These are phyloP conservation scores for Pseudomyrmex gracilis DNA, from an alignment of 1,140 invertebrate genomes.

Conservation along the genomic window DNA sequence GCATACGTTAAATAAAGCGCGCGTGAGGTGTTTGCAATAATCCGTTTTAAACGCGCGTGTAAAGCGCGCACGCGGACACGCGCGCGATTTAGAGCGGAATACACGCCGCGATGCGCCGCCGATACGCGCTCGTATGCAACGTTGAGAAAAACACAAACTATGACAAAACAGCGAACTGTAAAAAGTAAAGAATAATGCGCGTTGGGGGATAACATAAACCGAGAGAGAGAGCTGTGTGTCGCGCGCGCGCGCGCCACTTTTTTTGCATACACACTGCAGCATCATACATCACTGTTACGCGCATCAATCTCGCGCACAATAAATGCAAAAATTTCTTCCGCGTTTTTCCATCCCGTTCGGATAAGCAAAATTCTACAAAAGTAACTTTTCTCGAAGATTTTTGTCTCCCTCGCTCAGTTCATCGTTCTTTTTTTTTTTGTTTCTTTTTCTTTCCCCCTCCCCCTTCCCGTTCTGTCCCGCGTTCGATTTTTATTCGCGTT, in stretches of 20 bases:
- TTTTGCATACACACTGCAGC: neutral
- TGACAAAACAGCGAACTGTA: neutral
- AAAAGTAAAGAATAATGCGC: neutral
- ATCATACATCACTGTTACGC: neutral
- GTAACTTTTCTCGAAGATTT: neutral
- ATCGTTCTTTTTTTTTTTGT: neutral
- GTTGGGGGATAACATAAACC: neutral
- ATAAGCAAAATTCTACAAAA: neutral
- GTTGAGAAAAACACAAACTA: conserved; percentile 11
- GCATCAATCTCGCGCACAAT: neutral
- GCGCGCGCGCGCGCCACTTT: too few relatives aligned
- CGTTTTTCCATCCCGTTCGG: neutral
- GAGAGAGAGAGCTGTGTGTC: neutral
- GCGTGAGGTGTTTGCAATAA: conserved; percentile 53
- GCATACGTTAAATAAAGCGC: conserved; percentile 51
- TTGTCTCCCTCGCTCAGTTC: neutral
- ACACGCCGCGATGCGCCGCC: neutral
- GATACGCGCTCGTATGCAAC: conserved; percentile 10
- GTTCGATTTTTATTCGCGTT: neutral
- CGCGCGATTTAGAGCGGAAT: conserved; percentile 32
- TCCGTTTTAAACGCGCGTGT: conserved; percentile 53
- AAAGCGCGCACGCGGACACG: conserved; percentile 28
- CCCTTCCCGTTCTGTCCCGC: neutral
- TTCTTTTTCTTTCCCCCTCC: too few relatives aligned
- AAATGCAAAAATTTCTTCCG: neutral